Conservation (phyloP, 2,113 vertebrate genomes). For the Athene cunicularia region DNA sequence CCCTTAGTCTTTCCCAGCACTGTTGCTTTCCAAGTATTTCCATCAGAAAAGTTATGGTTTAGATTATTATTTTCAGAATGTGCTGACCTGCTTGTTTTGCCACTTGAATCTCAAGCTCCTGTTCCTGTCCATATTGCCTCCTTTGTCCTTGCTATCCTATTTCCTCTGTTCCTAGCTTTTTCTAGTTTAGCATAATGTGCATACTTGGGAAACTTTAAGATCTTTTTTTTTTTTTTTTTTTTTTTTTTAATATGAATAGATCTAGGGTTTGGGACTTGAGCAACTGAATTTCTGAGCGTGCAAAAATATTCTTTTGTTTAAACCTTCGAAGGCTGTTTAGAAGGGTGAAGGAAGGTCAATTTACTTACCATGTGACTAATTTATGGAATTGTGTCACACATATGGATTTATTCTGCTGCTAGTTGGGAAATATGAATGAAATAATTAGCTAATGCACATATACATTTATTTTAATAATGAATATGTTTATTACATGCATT, state of each 20-base stretch:
- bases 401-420: neutral
- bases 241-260: neutral
- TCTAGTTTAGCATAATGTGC: neutral
- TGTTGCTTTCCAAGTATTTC: neutral
- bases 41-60: neutral
- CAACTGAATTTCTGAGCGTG: neutral
- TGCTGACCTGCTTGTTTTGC: neutral
- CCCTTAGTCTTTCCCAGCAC: neutral
- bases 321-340: neutral
- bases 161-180: neutral
- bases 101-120: neutral
- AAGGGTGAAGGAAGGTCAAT: neutral
- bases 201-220: neutral
- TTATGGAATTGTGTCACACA: neutral
- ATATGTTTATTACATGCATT: neutral
- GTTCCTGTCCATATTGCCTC: neutral
- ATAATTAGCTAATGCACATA: constrained; percentile 4
- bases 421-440: neutral
- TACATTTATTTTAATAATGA: neutral
- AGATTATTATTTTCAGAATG: neutral
- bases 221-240: neutral
- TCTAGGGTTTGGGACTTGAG: neutral
- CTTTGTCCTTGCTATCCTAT: neutral
- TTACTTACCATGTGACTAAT: neutral
- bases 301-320: neutral